These are phyloP conservation scores for Oreonectes daqikongensis DNA, from an alignment of 2,797 vertebrate species.

Conservation along the genomic window DNA sequence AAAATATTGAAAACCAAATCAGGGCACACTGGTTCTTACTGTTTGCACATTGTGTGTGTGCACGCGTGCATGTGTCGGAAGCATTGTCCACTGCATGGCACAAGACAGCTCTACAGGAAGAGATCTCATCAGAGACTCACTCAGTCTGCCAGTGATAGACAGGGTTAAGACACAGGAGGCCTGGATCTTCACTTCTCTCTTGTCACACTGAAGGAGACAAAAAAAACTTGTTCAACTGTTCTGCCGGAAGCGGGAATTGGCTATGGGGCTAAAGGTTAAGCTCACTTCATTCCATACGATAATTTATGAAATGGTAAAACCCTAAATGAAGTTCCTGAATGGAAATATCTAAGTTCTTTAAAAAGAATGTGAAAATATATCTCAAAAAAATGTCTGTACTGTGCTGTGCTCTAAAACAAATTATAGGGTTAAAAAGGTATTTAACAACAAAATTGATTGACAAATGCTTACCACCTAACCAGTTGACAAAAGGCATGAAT, in stretches of 20 bases:
- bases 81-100: conserved; percentile 52
- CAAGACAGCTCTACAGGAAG: conserved; percentile 56
- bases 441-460: background rate
- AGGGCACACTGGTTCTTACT: too few species aligned
- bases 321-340: background rate
- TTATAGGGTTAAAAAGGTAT: background rate
- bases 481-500: background rate
- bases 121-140: conserved; percentile 56
- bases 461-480: background rate
- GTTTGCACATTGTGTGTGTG: too few species aligned
- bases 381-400: too few species aligned
- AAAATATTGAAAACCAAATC: too few species aligned
- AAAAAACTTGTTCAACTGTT: conserved; percentile 16
- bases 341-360: background rate
- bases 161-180: conserved; percentile 50
- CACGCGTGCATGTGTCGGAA: conserved; percentile 43
- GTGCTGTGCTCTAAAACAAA: background rate
- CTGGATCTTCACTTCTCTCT: conserved; percentile 47
- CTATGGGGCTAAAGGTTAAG: conserved; percentile 33
- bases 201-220: conserved; percentile 15
- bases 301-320: conserved; percentile 40
- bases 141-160: conserved; percentile 55
- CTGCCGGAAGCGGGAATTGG: conserved; percentile 22
- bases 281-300: conserved; percentile 20
- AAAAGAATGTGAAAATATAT: background rate